Conservation (phyloP, 2,888 invertebrate genomes). For the Cheilosia scutellata region DNA sequence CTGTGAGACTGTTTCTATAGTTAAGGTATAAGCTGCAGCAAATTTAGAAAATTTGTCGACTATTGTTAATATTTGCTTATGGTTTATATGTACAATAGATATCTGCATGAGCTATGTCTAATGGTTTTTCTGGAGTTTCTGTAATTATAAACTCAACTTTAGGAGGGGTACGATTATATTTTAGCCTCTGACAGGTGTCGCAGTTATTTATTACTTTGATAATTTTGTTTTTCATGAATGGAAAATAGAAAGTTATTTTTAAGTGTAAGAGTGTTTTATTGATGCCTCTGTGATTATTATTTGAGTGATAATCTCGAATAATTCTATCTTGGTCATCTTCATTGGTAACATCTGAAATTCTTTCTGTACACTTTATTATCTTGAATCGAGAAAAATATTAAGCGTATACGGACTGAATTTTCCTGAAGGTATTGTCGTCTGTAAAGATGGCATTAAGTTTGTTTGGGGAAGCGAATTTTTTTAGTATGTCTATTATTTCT, state of each 20-base stretch:
- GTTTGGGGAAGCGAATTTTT: conserved; percentile 6
- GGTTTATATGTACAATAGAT: too few relatives aligned
- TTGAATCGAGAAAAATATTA: conserved; percentile 8
- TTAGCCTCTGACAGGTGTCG: too few relatives aligned
- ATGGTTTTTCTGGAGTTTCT: conserved; percentile 11
- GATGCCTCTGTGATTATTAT: conserved; percentile 11
- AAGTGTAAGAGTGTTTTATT: conserved; percentile 6
- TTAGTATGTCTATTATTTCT: conserved; percentile 2
- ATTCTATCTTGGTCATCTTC: neutral
- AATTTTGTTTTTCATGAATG: too few relatives aligned
- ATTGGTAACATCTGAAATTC: neutral
- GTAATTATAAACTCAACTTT: conserved; percentile 8
- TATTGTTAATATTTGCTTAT: too few relatives aligned
- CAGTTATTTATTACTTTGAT: too few relatives aligned
- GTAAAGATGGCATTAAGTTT: conserved; percentile 11
- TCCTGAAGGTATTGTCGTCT: neutral
- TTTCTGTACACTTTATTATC: neutral
- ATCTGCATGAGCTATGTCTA: conserved; percentile 20
- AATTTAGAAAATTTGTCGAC: conserved; percentile 7
- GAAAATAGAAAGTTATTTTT: conserved; percentile 10
- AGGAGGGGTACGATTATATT: conserved; percentile 4
- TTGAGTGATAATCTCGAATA: neutral
- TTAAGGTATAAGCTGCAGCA: conserved; percentile 13
- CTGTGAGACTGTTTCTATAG: conserved; percentile 12
- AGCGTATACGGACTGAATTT: neutral